Base-by-base conservation (phyloP, 2,888 invertebrate genomes). In the Lasiommata megera region DNA sequence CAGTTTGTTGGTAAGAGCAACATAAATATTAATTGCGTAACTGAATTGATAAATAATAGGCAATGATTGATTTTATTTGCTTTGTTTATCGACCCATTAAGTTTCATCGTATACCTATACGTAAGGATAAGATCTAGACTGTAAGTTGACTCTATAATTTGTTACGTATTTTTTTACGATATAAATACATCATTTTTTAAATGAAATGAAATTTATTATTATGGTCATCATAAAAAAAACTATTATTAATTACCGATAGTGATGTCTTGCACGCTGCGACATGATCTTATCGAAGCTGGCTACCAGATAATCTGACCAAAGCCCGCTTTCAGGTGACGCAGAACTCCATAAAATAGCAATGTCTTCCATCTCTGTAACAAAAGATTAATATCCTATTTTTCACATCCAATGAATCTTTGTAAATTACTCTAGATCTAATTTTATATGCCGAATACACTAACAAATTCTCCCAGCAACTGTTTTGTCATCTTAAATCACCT, bases 241-340 rank as follows among this genome's bases (percentile, higher is more conserved):
- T 28, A 6, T 14, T 3, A 44, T 41, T 18, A 52, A 11, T 54
- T 60, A 96, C 96, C 94, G 95, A 88, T 96, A 96, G 64, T 95
- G 95, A 69, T 94, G 94, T 70, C 95, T 92, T 61, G 95, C 95
- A 73, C 95, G 93, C 75, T 96, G 95, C 62, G 95, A 94, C 87
- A 95, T 95, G 68, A 96, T 95, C 84, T 96, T 95, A 79, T 96
- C 95, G 81, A 96, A 96, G 81, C 96, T 96, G 56, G 94, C 94
- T 47, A 94, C 94, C 67, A 96, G 93, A 80, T 96, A 96, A 75
- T 95, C 95, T 14, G 95, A 95, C 95, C 96, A 96, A 53, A 96
- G 82, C 18, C 93, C 93, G 62, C 96, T 95, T 66, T 95, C 94
- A 51, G 95, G 95, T 68, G 96, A 96, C 60, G 94, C 94, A 58